Evolutionary conservation across 2,797 vertebrate genomes (phyloP).

Genomic region (Mustela erminea): DNA sequence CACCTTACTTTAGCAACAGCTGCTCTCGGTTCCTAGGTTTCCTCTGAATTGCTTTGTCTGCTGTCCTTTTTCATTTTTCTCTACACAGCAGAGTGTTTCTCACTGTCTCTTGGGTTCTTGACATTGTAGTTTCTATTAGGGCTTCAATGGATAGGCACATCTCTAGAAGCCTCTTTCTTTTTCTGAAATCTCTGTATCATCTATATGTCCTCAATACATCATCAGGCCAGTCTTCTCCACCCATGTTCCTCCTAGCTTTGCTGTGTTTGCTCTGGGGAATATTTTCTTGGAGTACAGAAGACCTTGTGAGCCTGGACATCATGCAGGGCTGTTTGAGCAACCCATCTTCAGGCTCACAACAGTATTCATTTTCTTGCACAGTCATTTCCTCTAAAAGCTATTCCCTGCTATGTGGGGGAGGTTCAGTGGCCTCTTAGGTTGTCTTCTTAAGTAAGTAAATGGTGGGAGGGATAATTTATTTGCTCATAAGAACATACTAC

Average conservation of each 20-base stretch:
- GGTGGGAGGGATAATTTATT: neutral
- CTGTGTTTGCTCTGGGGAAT: neutral
- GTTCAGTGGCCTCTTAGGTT: neutral
- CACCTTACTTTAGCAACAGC: neutral
- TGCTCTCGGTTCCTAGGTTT: neutral
- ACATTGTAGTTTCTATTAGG: neutral
- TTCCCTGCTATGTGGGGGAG: neutral
- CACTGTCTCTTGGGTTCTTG: neutral
- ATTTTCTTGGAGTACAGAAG: neutral
- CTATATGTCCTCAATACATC: no score
- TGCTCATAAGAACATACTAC: no score
- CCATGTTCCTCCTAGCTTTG: neutral
- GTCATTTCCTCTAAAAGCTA: neutral
- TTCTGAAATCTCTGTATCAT: neutral
- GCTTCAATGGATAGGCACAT: neutral
- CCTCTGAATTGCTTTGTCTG: neutral
- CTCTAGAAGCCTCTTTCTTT: neutral
- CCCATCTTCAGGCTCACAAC: neutral
- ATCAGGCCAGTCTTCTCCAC: accelerated
- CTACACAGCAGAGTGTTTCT: neutral
- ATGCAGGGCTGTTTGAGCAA: neutral
- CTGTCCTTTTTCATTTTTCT: neutral
- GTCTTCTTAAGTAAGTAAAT: neutral
- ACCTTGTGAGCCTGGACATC: neutral
- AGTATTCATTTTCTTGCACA: neutral